Evolutionary conservation across 2,888 invertebrate genomes (phyloP).

Genomic region (Limnephilus rhombicus): DNA sequence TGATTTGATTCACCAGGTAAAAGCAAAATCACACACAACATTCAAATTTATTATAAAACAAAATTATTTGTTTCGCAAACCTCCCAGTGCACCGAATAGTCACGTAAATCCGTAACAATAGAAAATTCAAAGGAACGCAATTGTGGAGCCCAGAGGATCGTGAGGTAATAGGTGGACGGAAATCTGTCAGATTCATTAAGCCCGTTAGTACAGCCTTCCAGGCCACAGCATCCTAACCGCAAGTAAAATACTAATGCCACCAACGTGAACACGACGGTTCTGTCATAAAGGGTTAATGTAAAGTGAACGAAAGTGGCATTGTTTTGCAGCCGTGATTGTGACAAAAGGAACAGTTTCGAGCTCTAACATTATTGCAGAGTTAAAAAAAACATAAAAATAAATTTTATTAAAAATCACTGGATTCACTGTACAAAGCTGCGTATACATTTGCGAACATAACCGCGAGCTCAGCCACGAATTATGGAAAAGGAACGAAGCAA

Average conservation of each 20-base stretch:
- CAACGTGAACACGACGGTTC: background rate
- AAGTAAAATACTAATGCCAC: background rate
- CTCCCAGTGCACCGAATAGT: background rate
- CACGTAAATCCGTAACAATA: background rate
- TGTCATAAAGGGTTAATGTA: background rate
- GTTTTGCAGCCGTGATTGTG: background rate
- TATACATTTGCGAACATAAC: no score
- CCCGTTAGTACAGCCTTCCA: background rate
- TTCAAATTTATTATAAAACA: background rate
- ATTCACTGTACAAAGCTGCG: background rate
- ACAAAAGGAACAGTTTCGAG: background rate
- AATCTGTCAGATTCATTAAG: constrained; percentile 1
- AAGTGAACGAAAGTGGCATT: background rate
- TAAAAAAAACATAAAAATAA: background rate
- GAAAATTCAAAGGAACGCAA: constrained; percentile 2
- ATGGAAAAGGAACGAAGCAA: no score
- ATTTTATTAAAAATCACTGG: background rate
- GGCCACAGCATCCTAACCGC: background rate
- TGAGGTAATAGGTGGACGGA: constrained; percentile 1
- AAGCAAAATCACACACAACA: background rate
- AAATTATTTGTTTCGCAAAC: background rate
- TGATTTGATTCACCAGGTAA: background rate
- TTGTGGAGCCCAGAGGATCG: background rate
- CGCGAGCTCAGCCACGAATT: no score
- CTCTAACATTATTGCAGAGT: background rate